Evolutionary conservation across 2,888 invertebrate genomes (phyloP).

Genomic region (Orthosia gracilis): DNA sequence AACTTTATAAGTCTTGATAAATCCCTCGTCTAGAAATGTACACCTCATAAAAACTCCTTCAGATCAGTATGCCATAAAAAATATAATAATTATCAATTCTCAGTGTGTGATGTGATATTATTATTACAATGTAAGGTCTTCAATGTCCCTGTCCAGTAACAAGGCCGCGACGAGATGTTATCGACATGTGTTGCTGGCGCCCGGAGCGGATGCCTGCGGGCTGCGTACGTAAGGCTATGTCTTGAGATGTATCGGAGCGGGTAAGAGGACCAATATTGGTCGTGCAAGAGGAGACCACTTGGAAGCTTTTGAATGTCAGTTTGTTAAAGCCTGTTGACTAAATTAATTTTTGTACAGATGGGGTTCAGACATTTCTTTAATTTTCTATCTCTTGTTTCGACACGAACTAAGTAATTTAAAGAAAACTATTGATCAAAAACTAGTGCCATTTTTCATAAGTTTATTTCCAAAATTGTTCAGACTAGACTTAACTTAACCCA

Average conservation of each 20-base stretch:
- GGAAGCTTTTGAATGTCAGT: too few species aligned
- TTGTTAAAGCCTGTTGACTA: too few species aligned
- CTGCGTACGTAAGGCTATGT: slow-evolving; percentile 13
- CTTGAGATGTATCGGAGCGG: slow-evolving; percentile 16
- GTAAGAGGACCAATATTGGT: too few species aligned
- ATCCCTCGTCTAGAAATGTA: background rate
- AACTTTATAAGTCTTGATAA: too few species aligned
- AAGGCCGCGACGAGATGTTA: slow-evolving; percentile 55
- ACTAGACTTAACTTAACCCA: background rate
- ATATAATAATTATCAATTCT: slow-evolving; percentile 33
- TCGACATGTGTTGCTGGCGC: slow-evolving; percentile 57
- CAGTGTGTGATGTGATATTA: slow-evolving; percentile 32
- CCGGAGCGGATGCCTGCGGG: slow-evolving; percentile 41
- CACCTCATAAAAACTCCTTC: background rate
- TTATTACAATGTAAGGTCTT: slow-evolving; percentile 39
- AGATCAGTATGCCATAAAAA: background rate
- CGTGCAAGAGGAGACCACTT: too few species aligned
- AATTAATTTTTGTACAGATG: too few species aligned
- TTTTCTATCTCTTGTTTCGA: too few species aligned
- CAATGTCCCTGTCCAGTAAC: slow-evolving; percentile 27
- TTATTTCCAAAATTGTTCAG: too few species aligned
- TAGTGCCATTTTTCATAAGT: too few species aligned
- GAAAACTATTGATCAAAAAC: too few species aligned
- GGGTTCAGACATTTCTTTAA: too few species aligned
- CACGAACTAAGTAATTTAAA: too few species aligned